A percentile compares a stretch with the other conserved stretches of the same genome.
Evolutionary conservation across 2,888 invertebrate species (phyloP).

Genomic region (Meiosimyza decipiens): DNA sequence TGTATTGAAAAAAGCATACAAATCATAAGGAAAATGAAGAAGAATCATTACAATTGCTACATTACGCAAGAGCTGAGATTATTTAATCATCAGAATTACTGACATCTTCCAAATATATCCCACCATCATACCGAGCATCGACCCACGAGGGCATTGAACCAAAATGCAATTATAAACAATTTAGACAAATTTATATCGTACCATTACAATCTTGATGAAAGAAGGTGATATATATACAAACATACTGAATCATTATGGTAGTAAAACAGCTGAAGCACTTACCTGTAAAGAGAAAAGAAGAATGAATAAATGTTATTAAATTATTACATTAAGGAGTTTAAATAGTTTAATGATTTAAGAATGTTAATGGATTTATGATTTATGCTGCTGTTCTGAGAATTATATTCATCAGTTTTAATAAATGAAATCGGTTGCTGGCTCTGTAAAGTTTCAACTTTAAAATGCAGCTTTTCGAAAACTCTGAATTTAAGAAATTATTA

Average conservation of each 20-base stretch:
- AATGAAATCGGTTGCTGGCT: too few species aligned
- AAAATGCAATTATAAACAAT: constrained; percentile 3
- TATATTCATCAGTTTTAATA: neutral
- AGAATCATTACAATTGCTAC: constrained; percentile 24
- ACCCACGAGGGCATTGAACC: constrained; percentile 13
- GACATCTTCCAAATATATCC: constrained; percentile 8
- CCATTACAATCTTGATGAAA: too few species aligned
- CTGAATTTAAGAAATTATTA: too few species aligned
- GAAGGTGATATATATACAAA: neutral
- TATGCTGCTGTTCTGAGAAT: neutral
- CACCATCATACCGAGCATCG: neutral
- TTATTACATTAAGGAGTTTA: neutral
- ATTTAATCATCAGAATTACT: constrained; percentile 28
- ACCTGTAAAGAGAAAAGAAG: constrained; percentile 32
- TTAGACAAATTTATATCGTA: neutral
- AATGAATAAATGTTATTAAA: constrained; percentile 20
- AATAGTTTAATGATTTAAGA: neutral
- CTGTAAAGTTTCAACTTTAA: too few species aligned
- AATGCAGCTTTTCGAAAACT: too few species aligned
- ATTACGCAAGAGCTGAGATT: constrained; percentile 15
- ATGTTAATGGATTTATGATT: neutral
- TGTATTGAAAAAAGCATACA: too few species aligned
- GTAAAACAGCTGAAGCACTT: constrained; percentile 13
- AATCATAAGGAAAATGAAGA: neutral
- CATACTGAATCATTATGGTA: neutral